Evolutionary conservation across 2,113 vertebrate species (phyloP).

Genomic region (Ictalurus punctatus): DNA sequence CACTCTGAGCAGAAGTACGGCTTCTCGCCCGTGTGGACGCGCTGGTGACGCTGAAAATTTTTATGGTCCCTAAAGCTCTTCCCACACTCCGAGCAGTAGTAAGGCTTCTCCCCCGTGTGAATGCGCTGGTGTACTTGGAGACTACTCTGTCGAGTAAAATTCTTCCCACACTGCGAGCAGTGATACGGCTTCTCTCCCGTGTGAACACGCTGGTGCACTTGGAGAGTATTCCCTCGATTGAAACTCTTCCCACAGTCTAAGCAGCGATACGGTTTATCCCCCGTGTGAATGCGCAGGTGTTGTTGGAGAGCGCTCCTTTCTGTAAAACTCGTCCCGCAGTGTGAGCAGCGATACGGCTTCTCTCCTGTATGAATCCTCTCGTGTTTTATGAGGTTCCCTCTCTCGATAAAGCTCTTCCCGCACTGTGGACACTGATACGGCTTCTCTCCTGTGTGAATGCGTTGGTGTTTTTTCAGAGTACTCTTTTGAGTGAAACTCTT

Average conservation of each 20-base stretch:
- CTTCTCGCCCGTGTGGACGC: neutral
- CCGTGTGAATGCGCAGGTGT: neutral
- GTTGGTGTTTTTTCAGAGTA: slow-evolving; percentile 10
- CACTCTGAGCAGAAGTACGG: neutral
- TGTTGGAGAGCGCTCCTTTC: neutral
- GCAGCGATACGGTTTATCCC: slow-evolving; percentile 9
- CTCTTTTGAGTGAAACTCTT: neutral
- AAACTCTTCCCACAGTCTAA: neutral
- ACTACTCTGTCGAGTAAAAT: neutral
- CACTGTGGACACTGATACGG: neutral
- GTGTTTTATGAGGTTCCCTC: neutral
- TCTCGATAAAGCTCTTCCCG: slow-evolving; percentile 6
- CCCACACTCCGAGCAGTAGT: neutral
- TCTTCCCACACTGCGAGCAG: neutral
- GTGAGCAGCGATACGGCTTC: neutral
- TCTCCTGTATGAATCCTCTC: neutral
- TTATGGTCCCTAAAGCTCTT: neutral
- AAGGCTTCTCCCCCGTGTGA: neutral
- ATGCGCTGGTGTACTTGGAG: neutral
- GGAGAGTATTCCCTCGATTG: neutral
- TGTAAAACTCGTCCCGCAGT: neutral
- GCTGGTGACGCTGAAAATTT: neutral
- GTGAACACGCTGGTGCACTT: neutral
- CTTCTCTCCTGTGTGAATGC: neutral
- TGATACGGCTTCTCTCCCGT: slow-evolving; percentile 8